Conservation (phyloP, 2,888 invertebrate species). For the Timema podura region DNA sequence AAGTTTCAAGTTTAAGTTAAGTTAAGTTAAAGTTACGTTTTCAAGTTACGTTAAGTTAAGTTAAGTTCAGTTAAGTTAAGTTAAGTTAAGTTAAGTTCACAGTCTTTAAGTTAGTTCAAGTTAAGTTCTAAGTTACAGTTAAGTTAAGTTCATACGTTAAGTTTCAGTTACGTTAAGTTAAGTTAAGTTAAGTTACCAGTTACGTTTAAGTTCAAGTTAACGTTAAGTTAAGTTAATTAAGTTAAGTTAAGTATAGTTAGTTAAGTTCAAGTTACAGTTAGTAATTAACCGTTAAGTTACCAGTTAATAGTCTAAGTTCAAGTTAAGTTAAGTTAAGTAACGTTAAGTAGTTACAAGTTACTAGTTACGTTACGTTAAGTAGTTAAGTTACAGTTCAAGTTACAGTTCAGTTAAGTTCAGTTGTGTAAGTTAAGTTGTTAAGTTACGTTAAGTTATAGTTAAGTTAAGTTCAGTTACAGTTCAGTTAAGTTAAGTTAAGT, state of each 20-base stretch:
- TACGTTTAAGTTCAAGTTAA: slow-evolving; percentile 9
- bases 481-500: slow-evolving; percentile 9
- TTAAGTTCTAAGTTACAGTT: slow-evolving; percentile 16
- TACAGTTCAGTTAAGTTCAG: slow-evolving; percentile 11
- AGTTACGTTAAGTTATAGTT: slow-evolving; percentile 14
- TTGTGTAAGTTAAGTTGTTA: neutral
- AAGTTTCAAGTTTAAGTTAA: neutral
- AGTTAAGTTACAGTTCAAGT: slow-evolving; percentile 17
- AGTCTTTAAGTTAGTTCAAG: neutral
- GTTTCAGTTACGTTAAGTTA: neutral
- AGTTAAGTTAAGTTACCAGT: neutral
- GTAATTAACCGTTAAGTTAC: neutral
- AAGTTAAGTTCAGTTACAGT: slow-evolving; percentile 12
- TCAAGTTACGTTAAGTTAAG: slow-evolving; percentile 12
- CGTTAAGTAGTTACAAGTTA: no score
- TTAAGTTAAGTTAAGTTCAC: slow-evolving; percentile 5
- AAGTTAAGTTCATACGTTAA: neutral
- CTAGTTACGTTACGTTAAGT: slow-evolving; percentile 7
- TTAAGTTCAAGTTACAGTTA: slow-evolving; percentile 20
- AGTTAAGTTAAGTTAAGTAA: slow-evolving; percentile 17
- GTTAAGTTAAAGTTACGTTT: slow-evolving; percentile 13
- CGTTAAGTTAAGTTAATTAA: neutral
- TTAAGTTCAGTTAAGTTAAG: slow-evolving; percentile 4
- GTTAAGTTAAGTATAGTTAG: slow-evolving; percentile 16
- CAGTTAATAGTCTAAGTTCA: slow-evolving; percentile 2